phyloP scores from a whole-genome alignment of 2,888 invertebrate species.

The Ectobius pallidus region DNA sequence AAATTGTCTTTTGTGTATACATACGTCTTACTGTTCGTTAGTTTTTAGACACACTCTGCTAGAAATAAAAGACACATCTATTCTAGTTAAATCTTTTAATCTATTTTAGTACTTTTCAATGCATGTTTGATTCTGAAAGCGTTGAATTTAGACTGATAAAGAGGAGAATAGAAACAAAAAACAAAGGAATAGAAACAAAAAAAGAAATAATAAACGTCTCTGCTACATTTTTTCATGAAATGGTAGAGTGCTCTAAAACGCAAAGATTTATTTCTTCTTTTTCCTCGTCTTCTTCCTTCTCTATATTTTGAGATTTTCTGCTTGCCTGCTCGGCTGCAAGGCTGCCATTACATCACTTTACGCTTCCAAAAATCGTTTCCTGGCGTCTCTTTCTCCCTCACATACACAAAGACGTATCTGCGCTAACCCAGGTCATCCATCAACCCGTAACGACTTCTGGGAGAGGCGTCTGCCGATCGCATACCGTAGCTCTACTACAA shows the following conservation, averaged over 20 bases:
- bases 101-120: no score
- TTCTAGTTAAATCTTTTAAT: no score
- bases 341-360: conserved; percentile 33
- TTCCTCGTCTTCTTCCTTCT: background rate
- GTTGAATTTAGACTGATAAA: no score
- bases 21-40: no score
- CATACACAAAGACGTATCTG: conserved; percentile 16
- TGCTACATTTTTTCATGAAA: no score
- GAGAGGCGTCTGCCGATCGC: conserved; percentile 12
- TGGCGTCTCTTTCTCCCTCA: conserved; percentile 18
- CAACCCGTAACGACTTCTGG: conserved; percentile 32
- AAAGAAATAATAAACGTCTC: no score
- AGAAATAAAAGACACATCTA: no score
- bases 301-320: conserved; percentile 32
- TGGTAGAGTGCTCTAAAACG: background rate
- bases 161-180: no score
- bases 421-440: conserved; percentile 29
- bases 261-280: conserved; percentile 13
- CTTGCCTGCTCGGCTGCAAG: conserved; percentile 3
- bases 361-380: conserved; percentile 36
- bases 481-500: conserved; percentile 10
- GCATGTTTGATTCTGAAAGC: no score
- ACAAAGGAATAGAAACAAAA: no score
- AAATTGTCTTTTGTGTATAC: no score
- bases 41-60: no score